Evolutionary conservation across 2,113 vertebrate species (phyloP).

Genomic region (Typhlomys cinereus): DNA sequence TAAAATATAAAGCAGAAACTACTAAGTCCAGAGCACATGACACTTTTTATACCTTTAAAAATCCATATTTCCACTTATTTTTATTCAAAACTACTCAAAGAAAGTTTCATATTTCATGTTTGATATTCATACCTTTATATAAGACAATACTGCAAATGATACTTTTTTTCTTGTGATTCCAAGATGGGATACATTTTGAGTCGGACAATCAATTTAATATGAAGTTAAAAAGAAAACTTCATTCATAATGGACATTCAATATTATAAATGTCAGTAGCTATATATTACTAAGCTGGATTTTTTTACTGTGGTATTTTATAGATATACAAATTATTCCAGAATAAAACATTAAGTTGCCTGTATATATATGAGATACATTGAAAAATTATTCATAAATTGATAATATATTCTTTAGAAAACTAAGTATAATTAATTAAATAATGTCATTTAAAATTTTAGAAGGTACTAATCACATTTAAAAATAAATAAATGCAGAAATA

Average conservation of each 20-base stretch:
- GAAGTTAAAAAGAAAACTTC: not conserved
- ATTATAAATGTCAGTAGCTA: not conserved
- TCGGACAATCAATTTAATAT: not conserved
- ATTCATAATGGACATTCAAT: not conserved
- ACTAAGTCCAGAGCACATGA: not conserved
- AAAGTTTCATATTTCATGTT: not conserved
- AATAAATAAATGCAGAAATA: too few species aligned
- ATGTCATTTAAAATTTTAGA: too few species aligned
- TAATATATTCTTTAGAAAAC: not conserved
- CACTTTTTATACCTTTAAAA: conserved; percentile 3
- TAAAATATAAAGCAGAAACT: not conserved
- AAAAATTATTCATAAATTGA: not conserved
- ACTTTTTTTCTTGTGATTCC: not conserved
- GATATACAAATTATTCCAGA: not conserved
- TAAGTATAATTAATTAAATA: too few species aligned
- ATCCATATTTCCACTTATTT: not conserved
- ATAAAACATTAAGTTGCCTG: not conserved
- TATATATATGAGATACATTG: not conserved
- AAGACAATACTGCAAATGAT: conserved; percentile 2
- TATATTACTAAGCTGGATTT: too few species aligned
- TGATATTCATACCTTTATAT: not conserved
- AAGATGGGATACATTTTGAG: not conserved
- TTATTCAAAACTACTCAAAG: conserved; percentile 22
- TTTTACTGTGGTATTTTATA: not conserved
- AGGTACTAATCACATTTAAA: too few species aligned